Base-by-base conservation (phyloP, 2,113 vertebrate genomes). In the Pholis gunnellus region DNA sequence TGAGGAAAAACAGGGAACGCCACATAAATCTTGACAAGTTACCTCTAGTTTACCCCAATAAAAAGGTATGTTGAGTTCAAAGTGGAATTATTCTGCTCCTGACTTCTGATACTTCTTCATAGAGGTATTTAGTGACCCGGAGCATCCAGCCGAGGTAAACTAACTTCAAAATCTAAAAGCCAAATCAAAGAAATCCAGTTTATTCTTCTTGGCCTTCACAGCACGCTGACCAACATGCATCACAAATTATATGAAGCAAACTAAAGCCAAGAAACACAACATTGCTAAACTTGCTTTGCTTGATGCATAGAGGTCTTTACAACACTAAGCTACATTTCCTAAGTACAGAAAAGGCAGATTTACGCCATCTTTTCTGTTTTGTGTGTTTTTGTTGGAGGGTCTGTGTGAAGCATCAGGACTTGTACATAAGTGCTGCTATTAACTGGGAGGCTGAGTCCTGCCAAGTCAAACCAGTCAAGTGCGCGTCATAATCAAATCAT, bases 391-490 rank as follows among this genome's bases (percentile, higher is more conserved):
- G 52, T 89, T 92, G 91, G 86, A 84, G 25, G 15, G 78, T 68
- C 31, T 34, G 42, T 40, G 74, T 72, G 72, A 71, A 84, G 81
- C 66, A 9, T 78, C 63, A 56, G 84, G 70, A 83, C 78, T 86
- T 69, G 38, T 74, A 87, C 25, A 25, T 27, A 57, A 90, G 80
- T 83, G 84, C 75, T 67, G 70, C 67, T 79, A 91, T 90, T 88
- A 91, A 70, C 31, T 68, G 29, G 72, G 66, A 87, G 79, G 44
- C 68, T 22, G 69, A 31, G 20, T 75, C 71, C 70, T 72, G 91
- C 91, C 91, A 94, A 93, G 75, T 84, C 66, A 93, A 92, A 93
- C 89, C 78, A 85, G 81, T 92, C 82, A 87, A 90, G 87, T 61
- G 56, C 20, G 78, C 31, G 0, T 50, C 83, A 66, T 67, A 87